Percentiles rank a stretch among this genome's conserved stretches.
Conservation (phyloP, 2,888 invertebrate species). For the Orthosia cruda region DNA sequence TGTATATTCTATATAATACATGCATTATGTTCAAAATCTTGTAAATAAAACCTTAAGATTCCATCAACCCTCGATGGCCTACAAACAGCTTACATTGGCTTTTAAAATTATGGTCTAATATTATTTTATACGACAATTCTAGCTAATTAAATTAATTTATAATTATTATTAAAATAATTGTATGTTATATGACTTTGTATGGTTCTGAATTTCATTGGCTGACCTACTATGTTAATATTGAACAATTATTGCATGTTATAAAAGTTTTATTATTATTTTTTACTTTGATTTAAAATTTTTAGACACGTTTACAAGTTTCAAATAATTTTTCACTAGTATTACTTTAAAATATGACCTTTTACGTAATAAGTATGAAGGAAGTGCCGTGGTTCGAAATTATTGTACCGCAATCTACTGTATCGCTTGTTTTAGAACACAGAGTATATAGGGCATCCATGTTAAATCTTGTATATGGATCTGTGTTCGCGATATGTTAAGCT, state of each 20-base stretch:
- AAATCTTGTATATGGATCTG: conserved; percentile 51
- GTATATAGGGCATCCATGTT: background rate
- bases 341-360: conserved; percentile 21
- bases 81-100: conserved; percentile 13
- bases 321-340: conserved; percentile 12
- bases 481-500: conserved; percentile 62
- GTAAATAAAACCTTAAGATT: background rate
- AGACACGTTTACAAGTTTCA: conserved; percentile 32
- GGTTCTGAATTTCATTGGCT: too few relatives aligned
- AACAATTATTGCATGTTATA: too few relatives aligned
- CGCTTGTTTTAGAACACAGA: conserved; percentile 5
- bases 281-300: conserved; percentile 25
- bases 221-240: too few relatives aligned
- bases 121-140: conserved; percentile 25
- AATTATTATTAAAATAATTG: too few relatives aligned
- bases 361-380: background rate
- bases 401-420: background rate
- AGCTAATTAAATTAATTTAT: too few relatives aligned
- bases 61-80: conserved; percentile 33
- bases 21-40: conserved; percentile 5
- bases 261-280: conserved; percentile 17
- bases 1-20: background rate
- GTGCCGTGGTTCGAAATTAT: background rate
- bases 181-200: too few relatives aligned
- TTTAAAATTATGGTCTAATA: conserved; percentile 41